Conservation (phyloP, 2,888 invertebrate genomes). For the Thecophora atra region DNA sequence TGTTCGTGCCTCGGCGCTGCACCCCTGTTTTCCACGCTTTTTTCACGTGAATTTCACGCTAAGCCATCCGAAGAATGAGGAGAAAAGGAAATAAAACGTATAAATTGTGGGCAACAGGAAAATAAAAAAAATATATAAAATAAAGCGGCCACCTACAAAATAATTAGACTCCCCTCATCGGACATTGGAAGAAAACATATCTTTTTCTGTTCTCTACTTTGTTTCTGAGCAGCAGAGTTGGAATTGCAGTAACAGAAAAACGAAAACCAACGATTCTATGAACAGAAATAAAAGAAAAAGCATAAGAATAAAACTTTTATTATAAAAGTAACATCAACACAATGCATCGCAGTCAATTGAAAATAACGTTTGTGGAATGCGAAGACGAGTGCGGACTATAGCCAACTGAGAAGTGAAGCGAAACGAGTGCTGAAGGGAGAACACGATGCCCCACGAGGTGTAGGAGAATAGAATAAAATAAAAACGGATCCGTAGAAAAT, state of each 20-base stretch:
- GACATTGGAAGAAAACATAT: too few relatives aligned
- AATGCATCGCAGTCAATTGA: constrained; percentile 7
- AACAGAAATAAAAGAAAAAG: not conserved
- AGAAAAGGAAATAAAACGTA: not conserved
- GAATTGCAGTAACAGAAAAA: not conserved
- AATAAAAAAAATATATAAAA: constrained; percentile 29
- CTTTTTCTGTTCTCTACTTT: too few relatives aligned
- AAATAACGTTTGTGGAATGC: not conserved
- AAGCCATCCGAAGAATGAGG: not conserved
- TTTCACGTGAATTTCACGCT: not conserved
- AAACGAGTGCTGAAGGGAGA: too few relatives aligned
- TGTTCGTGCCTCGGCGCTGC: not conserved
- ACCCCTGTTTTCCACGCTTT: not conserved
- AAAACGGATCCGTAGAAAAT: not conserved
- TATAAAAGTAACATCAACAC: not conserved
- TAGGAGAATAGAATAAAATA: too few relatives aligned
- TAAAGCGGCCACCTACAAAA: not conserved
- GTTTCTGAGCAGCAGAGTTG: too few relatives aligned
- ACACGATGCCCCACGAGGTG: too few relatives aligned
- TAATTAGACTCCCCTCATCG: too few relatives aligned
- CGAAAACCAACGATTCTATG: not conserved
- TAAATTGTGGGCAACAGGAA: constrained; percentile 6
- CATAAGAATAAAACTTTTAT: too few relatives aligned
- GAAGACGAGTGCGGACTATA: not conserved
- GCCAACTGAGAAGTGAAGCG: too few relatives aligned